phyloP scores from a whole-genome alignment of 2,888 invertebrate genomes.

The Dione vanillae region DNA sequence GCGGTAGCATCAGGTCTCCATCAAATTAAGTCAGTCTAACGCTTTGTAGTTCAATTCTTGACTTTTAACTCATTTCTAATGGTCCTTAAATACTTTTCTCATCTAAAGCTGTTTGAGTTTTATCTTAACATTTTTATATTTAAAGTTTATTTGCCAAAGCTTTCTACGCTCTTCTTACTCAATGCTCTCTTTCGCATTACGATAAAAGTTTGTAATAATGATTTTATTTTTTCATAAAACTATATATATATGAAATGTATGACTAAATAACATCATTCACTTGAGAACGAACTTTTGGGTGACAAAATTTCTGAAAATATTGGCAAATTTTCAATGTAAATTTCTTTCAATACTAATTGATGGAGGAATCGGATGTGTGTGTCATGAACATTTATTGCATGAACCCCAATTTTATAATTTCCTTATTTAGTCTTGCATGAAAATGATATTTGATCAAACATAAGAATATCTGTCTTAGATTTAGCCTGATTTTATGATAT shows the following conservation, averaged over 20 bases:
- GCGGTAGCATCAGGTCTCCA: constrained; percentile 45
- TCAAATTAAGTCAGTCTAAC: constrained; percentile 39
- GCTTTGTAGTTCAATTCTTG: constrained; percentile 19
- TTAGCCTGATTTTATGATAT: constrained; percentile 46
- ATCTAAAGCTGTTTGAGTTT: constrained; percentile 26
- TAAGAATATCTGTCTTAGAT: constrained; percentile 36
- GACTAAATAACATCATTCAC: constrained; percentile 25
- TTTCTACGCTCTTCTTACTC: constrained; percentile 21
- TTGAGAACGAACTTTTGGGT: neutral
- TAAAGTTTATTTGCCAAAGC: constrained; percentile 22
- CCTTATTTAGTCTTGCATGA: constrained; percentile 43
- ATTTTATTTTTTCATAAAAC: constrained; percentile 20
- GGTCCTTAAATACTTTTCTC: constrained; percentile 8
- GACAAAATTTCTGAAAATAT: constrained; percentile 4
- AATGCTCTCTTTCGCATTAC: constrained; percentile 12
- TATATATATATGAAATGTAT: neutral
- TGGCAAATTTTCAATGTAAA: constrained; percentile 14
- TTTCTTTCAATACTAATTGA: constrained; percentile 32
- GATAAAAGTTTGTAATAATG: constrained; percentile 17
- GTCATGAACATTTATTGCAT: constrained; percentile 46
- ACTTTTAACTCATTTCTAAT: constrained; percentile 32
- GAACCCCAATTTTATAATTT: constrained; percentile 40
- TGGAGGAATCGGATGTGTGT: constrained; percentile 45
- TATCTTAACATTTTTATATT: constrained; percentile 6
- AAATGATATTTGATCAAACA: constrained; percentile 29